Conservation (phyloP, 1,140 invertebrate species). For the Drosophila sp. region DNA sequence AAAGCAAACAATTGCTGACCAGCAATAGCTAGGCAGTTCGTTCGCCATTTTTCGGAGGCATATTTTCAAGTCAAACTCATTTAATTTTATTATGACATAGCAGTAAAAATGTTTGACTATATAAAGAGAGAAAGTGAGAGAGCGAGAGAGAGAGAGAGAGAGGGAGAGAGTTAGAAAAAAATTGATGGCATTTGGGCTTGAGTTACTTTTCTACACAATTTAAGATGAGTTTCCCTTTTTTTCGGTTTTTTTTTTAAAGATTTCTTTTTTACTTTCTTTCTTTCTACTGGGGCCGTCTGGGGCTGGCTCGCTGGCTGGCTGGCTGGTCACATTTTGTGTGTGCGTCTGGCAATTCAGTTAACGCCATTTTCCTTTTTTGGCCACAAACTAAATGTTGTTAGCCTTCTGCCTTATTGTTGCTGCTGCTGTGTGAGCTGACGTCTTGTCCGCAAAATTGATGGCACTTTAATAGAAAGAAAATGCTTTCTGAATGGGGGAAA, state of each 20-base stretch:
- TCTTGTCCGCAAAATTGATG: constrained; percentile 61
- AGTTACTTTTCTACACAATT: constrained; percentile 16
- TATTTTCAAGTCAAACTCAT: constrained; percentile 44
- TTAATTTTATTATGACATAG: constrained; percentile 73
- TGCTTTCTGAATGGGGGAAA: constrained; percentile 42
- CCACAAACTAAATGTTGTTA: constrained; percentile 46
- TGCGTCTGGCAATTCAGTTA: constrained; percentile 53
- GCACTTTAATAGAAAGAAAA: constrained; percentile 69
- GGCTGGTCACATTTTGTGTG: constrained; percentile 9
- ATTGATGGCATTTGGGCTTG: constrained; percentile 48
- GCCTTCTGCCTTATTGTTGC: constrained; percentile 13
- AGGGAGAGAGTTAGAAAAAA: constrained; percentile 37
- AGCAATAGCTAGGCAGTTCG: constrained; percentile 17
- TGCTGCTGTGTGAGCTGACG: constrained; percentile 21
- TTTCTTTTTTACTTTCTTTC: constrained; percentile 9
- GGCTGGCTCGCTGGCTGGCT: not conserved
- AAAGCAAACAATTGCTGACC: constrained; percentile 37
- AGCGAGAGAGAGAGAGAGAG: not conserved
- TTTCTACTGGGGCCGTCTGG: constrained; percentile 22
- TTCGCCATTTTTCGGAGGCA: constrained; percentile 13
- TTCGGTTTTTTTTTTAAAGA: constrained; percentile 16
- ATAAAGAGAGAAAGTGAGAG: not conserved
- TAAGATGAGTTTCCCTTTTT: not conserved
- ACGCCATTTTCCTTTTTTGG: constrained; percentile 52
- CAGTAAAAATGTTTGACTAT: constrained; percentile 62